Percentiles rank a stretch among this genome's conserved stretches.
Conservation (phyloP, 2,113 vertebrate species). For the Heloderma charlesbogerti region DNA sequence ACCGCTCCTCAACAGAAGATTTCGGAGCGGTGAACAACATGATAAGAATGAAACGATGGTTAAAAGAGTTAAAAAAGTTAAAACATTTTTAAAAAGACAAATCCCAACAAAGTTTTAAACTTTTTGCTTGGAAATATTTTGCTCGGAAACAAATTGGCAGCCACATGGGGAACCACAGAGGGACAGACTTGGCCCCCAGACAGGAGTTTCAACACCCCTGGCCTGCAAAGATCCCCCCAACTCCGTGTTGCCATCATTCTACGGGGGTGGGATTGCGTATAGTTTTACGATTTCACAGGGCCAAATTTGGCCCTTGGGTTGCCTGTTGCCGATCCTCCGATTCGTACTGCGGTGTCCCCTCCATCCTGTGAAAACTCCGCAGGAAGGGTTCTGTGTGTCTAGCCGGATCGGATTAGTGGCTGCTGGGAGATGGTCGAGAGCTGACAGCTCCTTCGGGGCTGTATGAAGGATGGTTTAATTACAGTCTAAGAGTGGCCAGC, state of each 20-base stretch:
- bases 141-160: too few species aligned
- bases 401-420: neutral
- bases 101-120: too few species aligned
- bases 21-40: too few species aligned
- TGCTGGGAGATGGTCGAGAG: neutral
- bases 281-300: too few species aligned
- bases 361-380: neutral
- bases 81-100: too few species aligned
- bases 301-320: neutral
- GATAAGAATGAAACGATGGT: too few species aligned
- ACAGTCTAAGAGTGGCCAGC: neutral
- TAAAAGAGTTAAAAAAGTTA: too few species aligned
- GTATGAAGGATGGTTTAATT: constrained; percentile 1
- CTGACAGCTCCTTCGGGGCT: neutral
- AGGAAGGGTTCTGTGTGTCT: neutral
- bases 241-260: neutral
- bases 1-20: too few species aligned
- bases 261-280: neutral
- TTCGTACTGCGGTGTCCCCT: neutral
- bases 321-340: neutral
- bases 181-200: too few species aligned
- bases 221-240: neutral
- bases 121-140: too few species aligned
- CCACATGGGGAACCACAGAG: too few species aligned
- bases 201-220: too few species aligned